Base-by-base conservation (phyloP, 2,888 invertebrate genomes). In the Phyllotreta striolata region DNA sequence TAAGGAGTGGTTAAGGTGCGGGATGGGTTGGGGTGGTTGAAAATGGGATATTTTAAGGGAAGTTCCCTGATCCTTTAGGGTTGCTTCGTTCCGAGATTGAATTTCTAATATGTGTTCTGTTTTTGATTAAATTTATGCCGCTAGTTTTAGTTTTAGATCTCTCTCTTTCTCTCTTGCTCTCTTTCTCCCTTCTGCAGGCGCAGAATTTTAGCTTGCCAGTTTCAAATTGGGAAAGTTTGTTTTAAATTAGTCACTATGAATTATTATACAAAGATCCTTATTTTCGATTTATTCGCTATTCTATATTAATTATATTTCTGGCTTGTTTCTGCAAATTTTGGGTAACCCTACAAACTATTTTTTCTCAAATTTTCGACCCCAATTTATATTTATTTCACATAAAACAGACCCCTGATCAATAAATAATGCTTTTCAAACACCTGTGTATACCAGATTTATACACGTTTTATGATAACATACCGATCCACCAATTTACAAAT, bases 21-120 rank as follows among this genome's bases (percentile, higher is more conserved):
- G 69, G 68, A 62, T 63, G 64, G 59, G 55, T 62, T 62, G 65
- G 72, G 70, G 72, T 71, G 67, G 73, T 70, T 70, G 71, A 74
- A 76, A 75, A 75, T 74, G 71, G 76, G 74, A 75, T 76, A 75
- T 77, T 77, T 78, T 75, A 78, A 77, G 77, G 67, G 68, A 65
- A 66, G 70, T 74, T 73, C 78, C 78, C 78, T 80, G 79, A 79
- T 80, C 79, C 79, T 79, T 80, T 79, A 78, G 79, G 79, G 79
- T 75, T 78, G 77, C 79, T 80, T 78, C 76, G 73, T 76, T 74
- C 79, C 76, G 79, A 81, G 81, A 81, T 81, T 81, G 81, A 81
- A 81, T 81, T 81, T 81, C 81, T 81, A 81, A 81, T 81, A 78
- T 79, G 75, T 75, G 78, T 79, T 80, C 80, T 80, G 81, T 81